Percentiles rank a stretch among this genome's conserved stretches.
Conservation (phyloP, 2,888 invertebrate species). For the Caenorhabditis uteleia region DNA sequence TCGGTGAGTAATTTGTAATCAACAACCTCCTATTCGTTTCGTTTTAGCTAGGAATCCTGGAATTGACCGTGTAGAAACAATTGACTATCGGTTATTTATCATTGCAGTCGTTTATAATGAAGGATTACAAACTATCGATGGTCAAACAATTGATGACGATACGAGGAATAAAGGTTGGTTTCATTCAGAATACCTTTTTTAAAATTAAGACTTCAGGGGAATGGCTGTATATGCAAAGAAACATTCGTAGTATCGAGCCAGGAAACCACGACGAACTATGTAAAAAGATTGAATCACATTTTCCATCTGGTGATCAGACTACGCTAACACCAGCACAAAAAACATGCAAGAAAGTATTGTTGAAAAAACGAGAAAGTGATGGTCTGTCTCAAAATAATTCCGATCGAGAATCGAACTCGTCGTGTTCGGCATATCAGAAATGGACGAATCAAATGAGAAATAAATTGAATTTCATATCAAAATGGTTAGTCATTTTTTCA, state of each 20-base stretch:
- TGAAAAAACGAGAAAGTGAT: too few species aligned
- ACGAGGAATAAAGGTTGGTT: constrained; percentile 9
- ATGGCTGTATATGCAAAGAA: constrained; percentile 22
- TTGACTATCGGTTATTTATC: constrained; percentile 26
- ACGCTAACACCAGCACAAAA: constrained; percentile 28
- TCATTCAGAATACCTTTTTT: not conserved
- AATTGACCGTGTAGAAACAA: too few species aligned
- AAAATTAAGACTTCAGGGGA: constrained; percentile 7
- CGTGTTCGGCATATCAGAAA: too few species aligned
- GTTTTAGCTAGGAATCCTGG: constrained; percentile 21
- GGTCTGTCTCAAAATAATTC: too few species aligned
- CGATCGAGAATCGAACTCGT: too few species aligned
- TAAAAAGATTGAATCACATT: constrained; percentile 7
- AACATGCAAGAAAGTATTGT: constrained; percentile 28
- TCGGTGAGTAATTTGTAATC: too few species aligned
- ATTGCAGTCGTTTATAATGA: constrained; percentile 21
- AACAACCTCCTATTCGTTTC: not conserved
- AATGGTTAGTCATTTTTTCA: too few species aligned
- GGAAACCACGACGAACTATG: constrained; percentile 23
- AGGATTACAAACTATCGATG: constrained; percentile 10
- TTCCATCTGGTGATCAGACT: constrained; percentile 9
- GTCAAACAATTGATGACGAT: constrained; percentile 8
- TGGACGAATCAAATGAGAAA: too few species aligned
- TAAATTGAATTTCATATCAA: too few species aligned
- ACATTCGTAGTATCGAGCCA: constrained; percentile 12